Evolutionary conservation across 2,113 vertebrate genomes (phyloP).

Genomic region (Agapornis roseicollis): DNA sequence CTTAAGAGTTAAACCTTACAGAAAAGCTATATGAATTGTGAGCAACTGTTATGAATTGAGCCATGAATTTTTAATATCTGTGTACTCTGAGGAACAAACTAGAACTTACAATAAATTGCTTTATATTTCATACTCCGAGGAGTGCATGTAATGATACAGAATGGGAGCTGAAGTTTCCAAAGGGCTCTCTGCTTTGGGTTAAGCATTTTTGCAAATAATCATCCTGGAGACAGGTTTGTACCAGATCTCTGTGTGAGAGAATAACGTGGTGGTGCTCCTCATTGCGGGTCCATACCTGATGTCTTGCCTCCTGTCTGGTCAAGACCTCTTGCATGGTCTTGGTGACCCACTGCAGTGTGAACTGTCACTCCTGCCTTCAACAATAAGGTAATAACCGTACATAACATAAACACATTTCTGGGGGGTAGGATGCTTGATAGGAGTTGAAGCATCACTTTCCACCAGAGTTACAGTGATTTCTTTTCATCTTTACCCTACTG

Average conservation of each 20-base stretch:
- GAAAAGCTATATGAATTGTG: background rate
- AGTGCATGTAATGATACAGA: background rate
- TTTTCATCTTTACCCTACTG: background rate
- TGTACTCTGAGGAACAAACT: background rate
- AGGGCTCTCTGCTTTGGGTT: background rate
- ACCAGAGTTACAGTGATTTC: background rate
- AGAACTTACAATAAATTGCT: background rate
- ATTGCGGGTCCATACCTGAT: rapidly evolving
- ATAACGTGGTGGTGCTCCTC: background rate
- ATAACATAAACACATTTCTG: background rate
- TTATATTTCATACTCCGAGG: background rate
- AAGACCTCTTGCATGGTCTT: background rate
- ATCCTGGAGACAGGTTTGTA: background rate
- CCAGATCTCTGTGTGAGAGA: background rate
- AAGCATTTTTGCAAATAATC: background rate
- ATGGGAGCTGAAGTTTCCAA: background rate
- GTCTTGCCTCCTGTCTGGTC: background rate
- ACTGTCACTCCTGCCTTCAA: background rate
- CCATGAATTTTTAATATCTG: background rate
- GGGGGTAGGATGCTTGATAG: background rate
- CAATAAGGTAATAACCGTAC: rapidly evolving
- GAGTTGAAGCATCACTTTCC: background rate
- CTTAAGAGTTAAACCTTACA: background rate
- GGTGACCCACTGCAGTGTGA: rapidly evolving
- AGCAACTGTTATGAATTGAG: background rate